Evolutionary conservation across 64 coral and sea anemone species (phyloP).

Genomic region (Astreopora myriophthalma): DNA sequence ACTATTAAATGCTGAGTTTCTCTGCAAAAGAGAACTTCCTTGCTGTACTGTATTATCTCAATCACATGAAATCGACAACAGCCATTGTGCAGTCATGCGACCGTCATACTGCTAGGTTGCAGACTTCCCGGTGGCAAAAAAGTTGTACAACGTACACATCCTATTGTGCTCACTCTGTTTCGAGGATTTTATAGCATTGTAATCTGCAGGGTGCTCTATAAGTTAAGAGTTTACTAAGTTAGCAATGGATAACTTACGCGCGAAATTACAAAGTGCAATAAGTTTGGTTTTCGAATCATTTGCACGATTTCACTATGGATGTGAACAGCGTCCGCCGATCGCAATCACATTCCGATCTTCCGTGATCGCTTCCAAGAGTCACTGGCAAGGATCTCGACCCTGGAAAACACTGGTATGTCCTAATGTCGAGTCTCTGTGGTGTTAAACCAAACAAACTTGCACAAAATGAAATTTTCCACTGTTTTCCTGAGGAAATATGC

Average conservation of each 20-base stretch:
- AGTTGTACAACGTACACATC: conserved; percentile 21
- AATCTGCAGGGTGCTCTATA: conserved; percentile 41
- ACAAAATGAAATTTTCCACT: conserved; percentile 20
- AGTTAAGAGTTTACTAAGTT: conserved; percentile 59
- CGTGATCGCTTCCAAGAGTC: conserved; percentile 42
- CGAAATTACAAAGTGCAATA: conserved; percentile 36
- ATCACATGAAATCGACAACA: neutral
- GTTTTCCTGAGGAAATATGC: conserved; percentile 28
- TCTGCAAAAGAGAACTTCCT: neutral
- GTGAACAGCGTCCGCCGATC: neutral
- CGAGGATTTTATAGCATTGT: neutral
- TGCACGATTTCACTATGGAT: conserved; percentile 3
- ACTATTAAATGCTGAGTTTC: too few relatives aligned
- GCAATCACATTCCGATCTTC: neutral
- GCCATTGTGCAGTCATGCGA: neutral
- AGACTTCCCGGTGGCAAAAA: conserved; percentile 6
- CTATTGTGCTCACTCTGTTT: neutral
- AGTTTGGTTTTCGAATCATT: conserved; percentile 26
- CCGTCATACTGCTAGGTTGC: neutral
- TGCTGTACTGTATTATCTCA: neutral
- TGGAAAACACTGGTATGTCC: conserved; percentile 32
- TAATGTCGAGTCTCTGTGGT: conserved; percentile 17
- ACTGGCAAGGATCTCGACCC: neutral
- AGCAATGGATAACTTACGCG: conserved; percentile 24
- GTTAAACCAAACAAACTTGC: neutral